Conservation (phyloP, 2,797 vertebrate genomes). For the Darevskia mixta region DNA sequence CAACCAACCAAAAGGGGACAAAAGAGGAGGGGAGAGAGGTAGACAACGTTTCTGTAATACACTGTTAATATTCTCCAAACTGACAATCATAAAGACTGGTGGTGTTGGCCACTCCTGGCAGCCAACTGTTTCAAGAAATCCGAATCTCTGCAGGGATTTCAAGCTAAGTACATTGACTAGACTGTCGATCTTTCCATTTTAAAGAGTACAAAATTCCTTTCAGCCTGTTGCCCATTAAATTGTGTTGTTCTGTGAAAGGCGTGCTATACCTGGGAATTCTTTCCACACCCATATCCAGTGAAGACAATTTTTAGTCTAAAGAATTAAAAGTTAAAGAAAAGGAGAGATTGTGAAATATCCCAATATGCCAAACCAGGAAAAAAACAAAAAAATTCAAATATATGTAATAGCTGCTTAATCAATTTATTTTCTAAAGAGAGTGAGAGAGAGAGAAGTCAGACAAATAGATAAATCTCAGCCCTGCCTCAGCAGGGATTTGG, state of each 20-base stretch:
- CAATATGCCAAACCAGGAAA: not conserved
- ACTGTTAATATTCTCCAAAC: conserved; percentile 75
- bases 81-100: conserved; percentile 74
- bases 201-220: conserved; percentile 62
- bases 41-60: conserved; percentile 75
- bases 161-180: conserved; percentile 64
- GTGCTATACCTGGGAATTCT: not conserved
- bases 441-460: not conserved
- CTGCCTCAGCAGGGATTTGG: not conserved
- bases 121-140: conserved; percentile 68
- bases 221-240: conserved; percentile 50
- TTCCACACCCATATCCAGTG: not conserved
- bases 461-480: not conserved
- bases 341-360: conserved; percentile 5
- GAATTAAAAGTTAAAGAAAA: not conserved
- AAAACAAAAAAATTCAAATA: not conserved
- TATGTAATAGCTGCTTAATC: not conserved
- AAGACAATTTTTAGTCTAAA: not conserved
- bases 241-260: not conserved
- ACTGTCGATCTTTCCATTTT: conserved; percentile 65
- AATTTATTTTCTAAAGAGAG: too few species aligned
- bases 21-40: conserved; percentile 52
- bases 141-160: conserved; percentile 72
- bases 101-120: conserved; percentile 71
- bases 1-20: conserved; percentile 72